phyloP scores from a whole-genome alignment of 2,797 vertebrate genomes.

The Chelonia mydas region DNA sequence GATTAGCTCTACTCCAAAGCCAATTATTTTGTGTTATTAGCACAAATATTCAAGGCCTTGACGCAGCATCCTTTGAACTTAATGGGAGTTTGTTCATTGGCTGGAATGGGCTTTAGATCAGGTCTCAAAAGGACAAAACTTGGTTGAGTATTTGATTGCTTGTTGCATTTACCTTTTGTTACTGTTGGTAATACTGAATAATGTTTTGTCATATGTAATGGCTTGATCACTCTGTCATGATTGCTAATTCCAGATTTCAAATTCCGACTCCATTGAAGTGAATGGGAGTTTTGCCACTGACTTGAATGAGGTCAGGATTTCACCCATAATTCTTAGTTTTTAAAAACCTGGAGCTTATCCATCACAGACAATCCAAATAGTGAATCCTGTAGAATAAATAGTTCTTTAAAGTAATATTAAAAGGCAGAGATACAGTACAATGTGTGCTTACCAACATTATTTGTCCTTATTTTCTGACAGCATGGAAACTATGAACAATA shows the following conservation, averaged over 20 bases:
- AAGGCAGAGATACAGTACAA: neutral
- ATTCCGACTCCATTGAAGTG: neutral
- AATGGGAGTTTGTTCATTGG: neutral
- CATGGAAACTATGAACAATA: neutral
- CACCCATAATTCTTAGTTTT: neutral
- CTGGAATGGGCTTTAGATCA: neutral
- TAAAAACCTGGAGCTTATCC: neutral
- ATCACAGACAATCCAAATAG: rapidly evolving
- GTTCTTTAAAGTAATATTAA: neutral
- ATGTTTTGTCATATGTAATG: rapidly evolving
- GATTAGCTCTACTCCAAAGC: neutral
- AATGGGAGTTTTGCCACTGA: neutral
- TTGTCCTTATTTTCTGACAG: neutral
- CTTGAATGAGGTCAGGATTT: rapidly evolving
- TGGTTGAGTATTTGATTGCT: neutral
- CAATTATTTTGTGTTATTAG: neutral
- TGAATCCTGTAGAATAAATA: neutral
- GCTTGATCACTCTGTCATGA: neutral
- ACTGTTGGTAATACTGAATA: neutral
- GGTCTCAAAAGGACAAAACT: neutral
- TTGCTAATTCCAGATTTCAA: neutral
- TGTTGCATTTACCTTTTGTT: neutral
- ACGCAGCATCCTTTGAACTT: rapidly evolving
- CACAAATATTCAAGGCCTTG: neutral
- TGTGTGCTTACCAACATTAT: neutral